phyloP scores from a whole-genome alignment of 2,113 vertebrate genomes.

The Eulacestoma nigropectus region DNA sequence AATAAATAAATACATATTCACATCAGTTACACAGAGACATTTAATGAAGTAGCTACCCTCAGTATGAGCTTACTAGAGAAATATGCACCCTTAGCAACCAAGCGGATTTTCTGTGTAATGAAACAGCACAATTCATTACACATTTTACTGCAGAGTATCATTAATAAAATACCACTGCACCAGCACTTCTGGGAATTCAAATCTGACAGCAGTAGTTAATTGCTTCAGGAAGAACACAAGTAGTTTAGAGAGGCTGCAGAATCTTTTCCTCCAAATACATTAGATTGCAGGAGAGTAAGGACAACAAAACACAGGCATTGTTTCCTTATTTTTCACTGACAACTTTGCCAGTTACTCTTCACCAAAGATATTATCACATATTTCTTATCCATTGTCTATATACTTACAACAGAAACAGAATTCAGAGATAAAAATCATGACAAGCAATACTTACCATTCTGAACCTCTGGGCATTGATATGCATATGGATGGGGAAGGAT shows the following conservation, averaged over 20 bases:
- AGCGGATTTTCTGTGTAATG: conserved; percentile 40
- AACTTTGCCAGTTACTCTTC: not conserved
- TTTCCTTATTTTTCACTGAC: not conserved
- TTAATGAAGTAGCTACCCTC: not conserved
- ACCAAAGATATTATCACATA: not conserved
- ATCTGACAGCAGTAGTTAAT: conserved; percentile 54
- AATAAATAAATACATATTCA: not conserved
- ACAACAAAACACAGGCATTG: not conserved
- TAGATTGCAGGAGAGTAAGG: not conserved
- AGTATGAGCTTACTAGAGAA: not conserved
- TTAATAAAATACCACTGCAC: conserved; percentile 59
- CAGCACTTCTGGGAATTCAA: conserved; percentile 31
- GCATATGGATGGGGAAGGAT: not conserved
- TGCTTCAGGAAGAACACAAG: conserved; percentile 33
- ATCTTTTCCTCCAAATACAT: not conserved
- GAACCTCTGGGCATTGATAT: not conserved
- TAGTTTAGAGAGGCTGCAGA: not conserved
- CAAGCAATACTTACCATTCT: not conserved
- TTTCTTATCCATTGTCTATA: not conserved
- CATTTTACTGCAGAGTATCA: conserved; percentile 36
- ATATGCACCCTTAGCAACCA: not conserved
- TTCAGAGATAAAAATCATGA: not conserved
- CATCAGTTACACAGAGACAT: not conserved
- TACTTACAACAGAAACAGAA: not conserved
- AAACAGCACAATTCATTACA: conserved; percentile 30